Percentiles rank a stretch among this genome's conserved stretches.
Evolutionary conservation across 2,113 vertebrate species (phyloP).

Genomic region (Oryzias curvinotus): DNA sequence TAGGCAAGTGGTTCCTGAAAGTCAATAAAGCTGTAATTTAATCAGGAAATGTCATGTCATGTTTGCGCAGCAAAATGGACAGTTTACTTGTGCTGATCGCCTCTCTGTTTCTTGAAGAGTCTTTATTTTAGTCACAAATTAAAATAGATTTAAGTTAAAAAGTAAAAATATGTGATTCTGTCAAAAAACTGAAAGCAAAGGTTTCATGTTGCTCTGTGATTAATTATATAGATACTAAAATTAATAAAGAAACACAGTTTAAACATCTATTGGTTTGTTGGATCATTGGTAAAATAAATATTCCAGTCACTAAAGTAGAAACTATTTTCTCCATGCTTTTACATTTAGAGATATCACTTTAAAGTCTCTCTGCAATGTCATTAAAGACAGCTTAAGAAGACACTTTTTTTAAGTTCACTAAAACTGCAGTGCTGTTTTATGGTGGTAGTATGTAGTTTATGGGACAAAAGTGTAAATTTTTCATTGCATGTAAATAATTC

Average conservation of each 20-base stretch:
- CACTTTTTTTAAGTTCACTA: conserved; percentile 5
- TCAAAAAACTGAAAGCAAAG: background rate
- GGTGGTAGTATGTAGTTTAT: conserved; percentile 66
- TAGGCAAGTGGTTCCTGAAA: conserved; percentile 61
- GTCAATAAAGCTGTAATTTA: conserved; percentile 65
- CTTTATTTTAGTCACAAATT: conserved; percentile 13
- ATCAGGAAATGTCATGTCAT: conserved; percentile 56
- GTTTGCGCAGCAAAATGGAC: conserved; percentile 52
- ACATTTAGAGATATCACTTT: conserved; percentile 1
- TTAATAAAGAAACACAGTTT: too few species aligned
- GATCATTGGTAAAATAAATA: too few species aligned
- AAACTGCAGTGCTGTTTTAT: conserved; percentile 34
- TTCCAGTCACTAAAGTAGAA: conserved; percentile 7
- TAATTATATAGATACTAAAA: too few species aligned
- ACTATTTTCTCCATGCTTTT: background rate
- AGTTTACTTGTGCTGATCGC: conserved; percentile 41
- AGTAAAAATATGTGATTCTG: background rate
- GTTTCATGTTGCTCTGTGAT: too few species aligned
- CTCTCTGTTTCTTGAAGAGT: conserved; percentile 14
- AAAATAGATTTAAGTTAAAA: conserved; percentile 13
- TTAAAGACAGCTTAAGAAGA: conserved; percentile 16
- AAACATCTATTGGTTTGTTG: too few species aligned
- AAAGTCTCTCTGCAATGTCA: conserved; percentile 3
- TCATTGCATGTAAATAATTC: conserved; percentile 77
- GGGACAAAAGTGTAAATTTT: conserved; percentile 78